phyloP scores from a whole-genome alignment of 2,113 vertebrate genomes.

The Callopanchax toddi region DNA sequence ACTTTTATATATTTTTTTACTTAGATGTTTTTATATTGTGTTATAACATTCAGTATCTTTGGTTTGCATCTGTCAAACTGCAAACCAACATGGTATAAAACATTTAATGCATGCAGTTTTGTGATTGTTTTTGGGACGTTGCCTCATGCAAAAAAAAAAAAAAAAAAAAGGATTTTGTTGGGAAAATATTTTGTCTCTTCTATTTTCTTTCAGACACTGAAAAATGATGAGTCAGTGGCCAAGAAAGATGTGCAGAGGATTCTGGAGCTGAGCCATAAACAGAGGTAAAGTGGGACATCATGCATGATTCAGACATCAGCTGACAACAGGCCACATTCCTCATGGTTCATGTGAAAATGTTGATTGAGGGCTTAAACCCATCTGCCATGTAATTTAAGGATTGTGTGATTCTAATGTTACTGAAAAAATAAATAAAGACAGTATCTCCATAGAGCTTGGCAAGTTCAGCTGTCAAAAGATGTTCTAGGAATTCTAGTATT shows the following conservation, averaged over 20 bases:
- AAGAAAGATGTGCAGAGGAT: slow-evolving; percentile 93
- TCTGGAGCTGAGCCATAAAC: slow-evolving; percentile 92
- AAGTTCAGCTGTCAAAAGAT: too few relatives aligned
- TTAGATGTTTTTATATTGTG: neutral
- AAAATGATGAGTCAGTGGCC: slow-evolving; percentile 88
- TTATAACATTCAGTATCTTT: neutral
- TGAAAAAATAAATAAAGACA: neutral
- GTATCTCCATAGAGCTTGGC: too few relatives aligned
- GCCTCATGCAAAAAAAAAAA: neutral
- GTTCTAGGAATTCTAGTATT: too few relatives aligned
- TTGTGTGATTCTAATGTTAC: neutral
- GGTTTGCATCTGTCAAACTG: neutral
- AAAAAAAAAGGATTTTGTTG: slow-evolving; percentile 26
- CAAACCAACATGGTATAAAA: too few relatives aligned
- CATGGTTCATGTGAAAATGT: neutral
- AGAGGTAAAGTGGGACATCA: slow-evolving; percentile 84
- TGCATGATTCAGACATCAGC: slow-evolving; percentile 14
- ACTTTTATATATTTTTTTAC: slow-evolving; percentile 10
- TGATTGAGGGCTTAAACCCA: neutral
- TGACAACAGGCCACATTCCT: slow-evolving; percentile 1
- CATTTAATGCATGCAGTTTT: too few relatives aligned
- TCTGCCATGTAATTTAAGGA: neutral
- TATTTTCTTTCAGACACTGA: slow-evolving; percentile 85
- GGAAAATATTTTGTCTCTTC: slow-evolving; percentile 1
- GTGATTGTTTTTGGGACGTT: too few relatives aligned